Evolutionary conservation across 1,140 invertebrate genomes (phyloP).

Genomic region (Geopemphigus sp.): DNA sequence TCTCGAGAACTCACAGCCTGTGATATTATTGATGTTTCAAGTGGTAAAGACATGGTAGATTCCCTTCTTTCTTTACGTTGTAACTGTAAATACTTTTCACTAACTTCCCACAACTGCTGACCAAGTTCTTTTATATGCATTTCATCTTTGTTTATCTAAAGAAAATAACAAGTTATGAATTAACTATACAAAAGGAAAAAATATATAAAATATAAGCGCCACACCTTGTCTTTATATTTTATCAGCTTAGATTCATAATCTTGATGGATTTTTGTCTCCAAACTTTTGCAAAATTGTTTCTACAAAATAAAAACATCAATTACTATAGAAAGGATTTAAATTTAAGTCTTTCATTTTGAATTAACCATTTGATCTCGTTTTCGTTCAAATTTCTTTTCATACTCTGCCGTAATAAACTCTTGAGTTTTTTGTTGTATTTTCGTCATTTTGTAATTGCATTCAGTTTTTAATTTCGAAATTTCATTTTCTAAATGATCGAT

Average conservation of each 20-base stretch:
- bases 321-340: background rate
- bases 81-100: constrained; percentile 52
- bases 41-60: constrained; percentile 21
- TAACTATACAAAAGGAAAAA: background rate
- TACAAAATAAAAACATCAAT: constrained; percentile 21
- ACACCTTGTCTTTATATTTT: constrained; percentile 48
- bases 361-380: constrained; percentile 43
- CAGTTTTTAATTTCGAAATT: constrained; percentile 18
- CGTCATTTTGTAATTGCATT: constrained; percentile 36
- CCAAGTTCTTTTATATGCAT: constrained; percentile 50
- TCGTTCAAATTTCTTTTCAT: constrained; percentile 44
- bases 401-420: constrained; percentile 39
- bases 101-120: constrained; percentile 51
- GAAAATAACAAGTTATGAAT: background rate
- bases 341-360: background rate
- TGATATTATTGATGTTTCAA: background rate
- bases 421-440: constrained; percentile 45
- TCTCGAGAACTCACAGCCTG: background rate
- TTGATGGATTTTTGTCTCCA: constrained; percentile 32
- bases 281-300: constrained; percentile 49
- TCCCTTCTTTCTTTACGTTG: constrained; percentile 51
- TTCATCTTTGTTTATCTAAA: constrained; percentile 50
- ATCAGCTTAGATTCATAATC: constrained; percentile 42
- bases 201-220: background rate
- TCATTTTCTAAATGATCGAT: constrained; percentile 15